These are phyloP conservation scores for Dolichotis patagonum DNA, from an alignment of 2,113 vertebrate genomes.

Conservation along the genomic window DNA sequence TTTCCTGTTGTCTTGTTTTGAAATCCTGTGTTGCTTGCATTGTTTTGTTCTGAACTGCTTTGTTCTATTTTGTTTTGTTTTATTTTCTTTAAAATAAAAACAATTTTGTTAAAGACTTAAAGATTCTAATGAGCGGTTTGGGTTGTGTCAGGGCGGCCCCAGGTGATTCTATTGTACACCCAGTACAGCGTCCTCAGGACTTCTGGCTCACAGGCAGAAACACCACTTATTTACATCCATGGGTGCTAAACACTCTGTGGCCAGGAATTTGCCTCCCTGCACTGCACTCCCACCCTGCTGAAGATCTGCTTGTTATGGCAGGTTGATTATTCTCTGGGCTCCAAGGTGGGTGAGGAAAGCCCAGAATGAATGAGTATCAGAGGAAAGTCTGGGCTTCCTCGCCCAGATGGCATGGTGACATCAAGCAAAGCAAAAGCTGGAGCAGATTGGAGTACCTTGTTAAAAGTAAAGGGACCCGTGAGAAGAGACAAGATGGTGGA, in stretches of 20 bases:
- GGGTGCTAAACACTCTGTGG: neutral
- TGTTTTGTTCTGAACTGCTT: too few species aligned
- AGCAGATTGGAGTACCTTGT: neutral
- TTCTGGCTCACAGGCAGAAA: slow-evolving; percentile 25
- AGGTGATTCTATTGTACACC: neutral
- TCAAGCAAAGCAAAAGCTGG: neutral
- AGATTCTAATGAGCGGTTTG: neutral
- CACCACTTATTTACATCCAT: neutral
- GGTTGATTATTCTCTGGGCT: neutral
- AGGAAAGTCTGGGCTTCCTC: neutral
- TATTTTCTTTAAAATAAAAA: too few species aligned
- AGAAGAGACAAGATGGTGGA: too few species aligned
- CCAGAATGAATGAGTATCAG: neutral
- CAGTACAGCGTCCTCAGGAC: neutral
- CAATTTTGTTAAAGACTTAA: too few species aligned
- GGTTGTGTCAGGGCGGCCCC: too few species aligned
- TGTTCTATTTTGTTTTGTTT: too few species aligned
- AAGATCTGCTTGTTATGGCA: neutral
- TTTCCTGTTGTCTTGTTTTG: too few species aligned
- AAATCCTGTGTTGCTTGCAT: too few species aligned
- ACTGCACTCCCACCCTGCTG: too few species aligned
- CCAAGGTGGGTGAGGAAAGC: neutral
- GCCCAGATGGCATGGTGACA: neutral
- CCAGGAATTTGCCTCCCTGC: neutral
- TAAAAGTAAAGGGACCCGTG: slow-evolving; percentile 3